Conservation (phyloP, 2,797 vertebrate species). For the Cirrhinus mrigala region DNA sequence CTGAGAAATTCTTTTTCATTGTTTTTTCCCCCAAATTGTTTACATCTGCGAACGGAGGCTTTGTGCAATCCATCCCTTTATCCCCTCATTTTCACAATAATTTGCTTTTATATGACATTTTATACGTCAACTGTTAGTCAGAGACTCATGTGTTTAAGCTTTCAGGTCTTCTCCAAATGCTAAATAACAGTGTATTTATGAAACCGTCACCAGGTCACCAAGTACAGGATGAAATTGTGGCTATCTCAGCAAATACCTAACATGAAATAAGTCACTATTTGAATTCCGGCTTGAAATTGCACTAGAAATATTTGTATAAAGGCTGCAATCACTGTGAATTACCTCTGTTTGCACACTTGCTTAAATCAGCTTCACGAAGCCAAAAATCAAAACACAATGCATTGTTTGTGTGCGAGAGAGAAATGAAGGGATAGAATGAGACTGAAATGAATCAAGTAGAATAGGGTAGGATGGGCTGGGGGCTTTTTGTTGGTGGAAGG, state of each 20-base stretch:
- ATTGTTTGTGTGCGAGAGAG: neutral
- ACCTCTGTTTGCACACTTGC: constrained; percentile 71
- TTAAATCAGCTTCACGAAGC: constrained; percentile 59
- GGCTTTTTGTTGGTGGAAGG: constrained; percentile 64
- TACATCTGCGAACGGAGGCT: constrained; percentile 23
- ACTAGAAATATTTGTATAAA: constrained; percentile 79
- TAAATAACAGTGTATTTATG: constrained; percentile 69
- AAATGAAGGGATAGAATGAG: constrained; percentile 18
- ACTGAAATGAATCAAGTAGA: constrained; percentile 3
- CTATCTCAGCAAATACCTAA: constrained; percentile 75
- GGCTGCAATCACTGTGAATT: constrained; percentile 75
- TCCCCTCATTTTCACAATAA: constrained; percentile 27
- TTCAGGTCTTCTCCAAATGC: constrained; percentile 67
- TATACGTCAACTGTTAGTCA: constrained; percentile 32
- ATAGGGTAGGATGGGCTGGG: constrained; percentile 50
- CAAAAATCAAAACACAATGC: constrained; percentile 55
- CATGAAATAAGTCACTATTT: constrained; percentile 77
- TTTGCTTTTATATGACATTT: constrained; percentile 28
- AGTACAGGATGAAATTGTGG: constrained; percentile 73
- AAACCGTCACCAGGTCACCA: constrained; percentile 68
- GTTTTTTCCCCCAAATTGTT: constrained; percentile 15
- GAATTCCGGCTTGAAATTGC: constrained; percentile 77
- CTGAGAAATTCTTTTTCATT: constrained; percentile 8
- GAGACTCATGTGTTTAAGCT: constrained; percentile 63
- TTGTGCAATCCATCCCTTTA: constrained; percentile 25